Evolutionary conservation across 2,888 invertebrate genomes (phyloP).

Genomic region (Celastrina argiolus): DNA sequence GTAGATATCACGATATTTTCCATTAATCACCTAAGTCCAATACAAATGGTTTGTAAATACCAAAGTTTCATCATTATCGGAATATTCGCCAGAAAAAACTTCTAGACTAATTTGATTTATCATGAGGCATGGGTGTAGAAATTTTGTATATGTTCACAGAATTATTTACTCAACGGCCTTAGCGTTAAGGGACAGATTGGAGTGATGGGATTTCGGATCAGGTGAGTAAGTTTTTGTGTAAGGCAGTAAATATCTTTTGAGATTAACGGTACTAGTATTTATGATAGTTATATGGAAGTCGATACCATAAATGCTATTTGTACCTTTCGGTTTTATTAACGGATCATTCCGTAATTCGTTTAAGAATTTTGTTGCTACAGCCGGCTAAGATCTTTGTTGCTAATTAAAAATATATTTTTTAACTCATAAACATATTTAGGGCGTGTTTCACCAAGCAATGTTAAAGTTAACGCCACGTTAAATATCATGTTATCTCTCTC

Average conservation of each 20-base stretch:
- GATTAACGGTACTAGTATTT: conserved; percentile 18
- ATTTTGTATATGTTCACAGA: neutral
- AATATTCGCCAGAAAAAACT: conserved; percentile 15
- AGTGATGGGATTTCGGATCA: neutral
- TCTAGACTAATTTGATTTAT: conserved; percentile 13
- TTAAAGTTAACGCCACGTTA: too few species aligned
- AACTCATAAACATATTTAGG: too few species aligned
- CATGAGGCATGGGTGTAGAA: neutral
- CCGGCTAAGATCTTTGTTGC: too few species aligned
- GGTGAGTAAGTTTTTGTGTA: conserved; percentile 15
- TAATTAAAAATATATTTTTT: too few species aligned
- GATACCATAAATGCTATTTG: conserved; percentile 4
- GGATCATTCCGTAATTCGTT: neutral
- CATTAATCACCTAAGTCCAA: neutral
- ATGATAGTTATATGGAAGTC: conserved; percentile 12
- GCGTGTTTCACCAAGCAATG: too few species aligned
- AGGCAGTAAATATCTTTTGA: conserved; percentile 15
- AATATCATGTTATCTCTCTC: too few species aligned
- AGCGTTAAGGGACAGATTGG: neutral
- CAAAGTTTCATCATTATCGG: conserved; percentile 13
- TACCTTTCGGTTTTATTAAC: neutral
- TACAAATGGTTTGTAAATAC: conserved; percentile 12
- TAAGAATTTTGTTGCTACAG: neutral
- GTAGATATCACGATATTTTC: neutral
- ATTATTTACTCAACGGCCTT: neutral